Percentiles rank a stretch among this genome's conserved stretches.
phyloP scores from a whole-genome alignment of 2,797 vertebrate genomes.

The Toxotes lorentzi region DNA sequence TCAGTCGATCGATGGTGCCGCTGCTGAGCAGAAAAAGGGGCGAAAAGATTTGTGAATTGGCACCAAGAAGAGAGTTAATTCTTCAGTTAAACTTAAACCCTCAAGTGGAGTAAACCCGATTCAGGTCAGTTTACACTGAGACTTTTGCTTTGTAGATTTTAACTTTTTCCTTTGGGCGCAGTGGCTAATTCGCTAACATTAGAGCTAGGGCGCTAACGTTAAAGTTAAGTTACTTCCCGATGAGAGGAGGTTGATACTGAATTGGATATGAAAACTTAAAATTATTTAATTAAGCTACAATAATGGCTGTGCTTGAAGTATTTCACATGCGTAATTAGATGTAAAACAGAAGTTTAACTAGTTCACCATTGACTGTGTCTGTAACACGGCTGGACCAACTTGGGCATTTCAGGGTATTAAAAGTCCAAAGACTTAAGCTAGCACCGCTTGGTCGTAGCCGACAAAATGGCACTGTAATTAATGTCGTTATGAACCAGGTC shows the following conservation, averaged over 20 bases:
- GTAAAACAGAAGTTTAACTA: neutral
- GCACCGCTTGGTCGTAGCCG: neutral
- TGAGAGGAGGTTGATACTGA: slow-evolving; percentile 3
- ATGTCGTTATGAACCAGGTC: neutral
- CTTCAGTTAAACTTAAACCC: neutral
- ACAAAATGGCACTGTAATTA: neutral
- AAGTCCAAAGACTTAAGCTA: slow-evolving; percentile 11
- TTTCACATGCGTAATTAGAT: neutral
- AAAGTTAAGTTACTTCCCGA: slow-evolving; percentile 59
- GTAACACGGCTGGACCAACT: slow-evolving; percentile 1
- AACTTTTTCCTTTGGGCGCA: slow-evolving; percentile 51
- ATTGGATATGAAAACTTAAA: neutral
- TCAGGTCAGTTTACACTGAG: slow-evolving; percentile 48
- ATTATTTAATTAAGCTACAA: neutral
- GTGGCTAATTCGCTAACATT: slow-evolving; percentile 68
- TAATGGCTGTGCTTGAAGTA: neutral
- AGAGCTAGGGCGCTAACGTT: slow-evolving; percentile 63
- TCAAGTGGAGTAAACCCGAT: slow-evolving; percentile 4
- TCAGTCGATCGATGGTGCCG: slow-evolving; percentile 59
- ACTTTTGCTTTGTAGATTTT: neutral
- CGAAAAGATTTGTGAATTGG: slow-evolving; percentile 48
- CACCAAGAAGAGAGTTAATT: slow-evolving; percentile 2
- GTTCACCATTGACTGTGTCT: neutral
- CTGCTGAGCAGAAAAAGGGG: slow-evolving; percentile 59
- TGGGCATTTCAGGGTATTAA: slow-evolving; percentile 12